Conservation (phyloP, 1,140 invertebrate species). For the Rhopalosiphum padi region DNA sequence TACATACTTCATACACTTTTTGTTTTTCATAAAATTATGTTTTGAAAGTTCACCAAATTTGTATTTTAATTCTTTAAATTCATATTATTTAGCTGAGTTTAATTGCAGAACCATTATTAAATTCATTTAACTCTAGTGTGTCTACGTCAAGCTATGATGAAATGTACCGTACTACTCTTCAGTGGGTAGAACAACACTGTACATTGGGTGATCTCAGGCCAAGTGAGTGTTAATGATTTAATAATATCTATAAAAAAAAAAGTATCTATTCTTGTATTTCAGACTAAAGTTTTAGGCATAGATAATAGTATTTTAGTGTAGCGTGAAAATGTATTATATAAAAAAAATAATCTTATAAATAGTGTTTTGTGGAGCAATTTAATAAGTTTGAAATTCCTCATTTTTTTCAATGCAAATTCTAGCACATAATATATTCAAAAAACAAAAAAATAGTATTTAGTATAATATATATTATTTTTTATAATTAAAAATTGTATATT, state of each 20-base stretch:
- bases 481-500: slow-evolving; percentile 61
- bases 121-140: slow-evolving; percentile 88
- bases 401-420: background rate
- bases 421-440: background rate
- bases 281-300: background rate
- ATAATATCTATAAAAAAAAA: background rate
- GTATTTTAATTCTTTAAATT: background rate
- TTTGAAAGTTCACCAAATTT: background rate
- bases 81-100: slow-evolving; percentile 81
- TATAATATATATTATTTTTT: background rate
- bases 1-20: background rate
- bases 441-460: background rate
- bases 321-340: background rate
- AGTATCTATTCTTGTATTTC: background rate
- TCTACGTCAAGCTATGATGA: slow-evolving; percentile 91
- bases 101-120: slow-evolving; percentile 84
- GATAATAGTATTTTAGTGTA: background rate
- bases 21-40: slow-evolving; percentile 47
- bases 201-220: slow-evolving; percentile 90
- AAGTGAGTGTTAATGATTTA: slow-evolving; percentile 69
- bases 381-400: background rate
- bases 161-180: slow-evolving; percentile 86
- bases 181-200: slow-evolving; percentile 96
- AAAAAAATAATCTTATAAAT: too few species aligned
- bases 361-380: background rate